Base-by-base conservation (phyloP, 2,888 invertebrate species). In the Entomobrya multifasciata region DNA sequence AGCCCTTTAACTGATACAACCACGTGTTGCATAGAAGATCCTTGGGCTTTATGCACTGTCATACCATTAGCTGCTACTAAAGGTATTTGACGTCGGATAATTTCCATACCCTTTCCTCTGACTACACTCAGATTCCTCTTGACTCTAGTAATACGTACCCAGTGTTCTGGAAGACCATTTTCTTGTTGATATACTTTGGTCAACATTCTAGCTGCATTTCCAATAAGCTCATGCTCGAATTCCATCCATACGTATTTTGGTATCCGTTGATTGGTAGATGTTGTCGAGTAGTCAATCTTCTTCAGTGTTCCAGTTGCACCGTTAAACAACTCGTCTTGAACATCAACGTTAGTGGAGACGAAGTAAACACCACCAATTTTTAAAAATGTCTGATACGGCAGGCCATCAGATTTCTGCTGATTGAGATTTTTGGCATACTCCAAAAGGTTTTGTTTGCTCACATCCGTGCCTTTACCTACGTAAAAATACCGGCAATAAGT, bases 11-110 rank as follows among this genome's bases (percentile, higher is more conserved):
- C n/a, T n/a, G n/a, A n/a, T n/a, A 55, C 83, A 30, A 88, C 89
- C 0, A 89, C 86, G n/a, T 4, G 22, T 11, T 27, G 20, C 0
- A 87, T 25, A 0, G 85, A 79, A 1, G 88, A 89, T 11, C 91
- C 91, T 86, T 91, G 91, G 0, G 87, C 57, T 76, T 91, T 91
- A 6, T 82, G 55, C 30, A 91, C 88, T 0, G 91, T 91, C 30
- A 90, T 89, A 11, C 84, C 90, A 78, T 91, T 89, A 0, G 90
- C 90, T 1, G 88, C 30, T 13, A 88, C 70, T 1, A 91, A 22
- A 10, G 90, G 91, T 78, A 91, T 90, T 77, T 91, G 90, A 8
- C 17, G 74, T 49, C 90, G 41, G 17, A 49, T n/a, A 6, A 72
- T 13, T 49, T 72, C 15, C n/a, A 65, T 8, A 20, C 85, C 36